Conservation (phyloP, 2,888 invertebrate genomes). For the Xylocampa areola region DNA sequence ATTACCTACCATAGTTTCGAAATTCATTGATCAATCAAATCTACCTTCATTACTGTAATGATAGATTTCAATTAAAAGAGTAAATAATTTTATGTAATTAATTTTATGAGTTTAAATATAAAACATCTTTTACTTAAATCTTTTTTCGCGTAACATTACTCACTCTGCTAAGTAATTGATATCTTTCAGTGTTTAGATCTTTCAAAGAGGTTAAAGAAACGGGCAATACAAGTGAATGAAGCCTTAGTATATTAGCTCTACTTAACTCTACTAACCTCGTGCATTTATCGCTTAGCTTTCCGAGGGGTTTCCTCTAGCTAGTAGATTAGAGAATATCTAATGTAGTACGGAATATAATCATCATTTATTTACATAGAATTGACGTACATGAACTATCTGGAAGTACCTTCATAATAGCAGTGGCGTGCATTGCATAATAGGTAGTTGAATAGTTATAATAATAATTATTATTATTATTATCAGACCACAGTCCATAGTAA, state of each 20-base stretch:
- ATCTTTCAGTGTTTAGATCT: conserved; percentile 3
- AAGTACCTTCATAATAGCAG: too few species aligned
- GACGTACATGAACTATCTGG: background rate
- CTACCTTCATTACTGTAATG: too few species aligned
- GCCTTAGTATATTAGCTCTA: conserved; percentile 26
- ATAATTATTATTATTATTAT: too few species aligned
- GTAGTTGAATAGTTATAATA: too few species aligned
- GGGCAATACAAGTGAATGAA: conserved; percentile 20
- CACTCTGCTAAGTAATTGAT: conserved; percentile 8
- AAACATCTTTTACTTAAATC: conserved; percentile 1
- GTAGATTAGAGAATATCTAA: conserved; percentile 1
- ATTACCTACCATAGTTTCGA: too few species aligned
- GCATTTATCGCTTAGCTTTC: conserved; percentile 15
- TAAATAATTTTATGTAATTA: too few species aligned
- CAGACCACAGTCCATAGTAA: too few species aligned
- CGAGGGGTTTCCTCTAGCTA: conserved; percentile 7
- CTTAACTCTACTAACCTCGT: conserved; percentile 7
- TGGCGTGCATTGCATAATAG: too few species aligned
- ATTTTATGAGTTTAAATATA: too few species aligned
- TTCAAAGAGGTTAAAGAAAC: conserved; percentile 5
- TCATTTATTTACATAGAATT: background rate
- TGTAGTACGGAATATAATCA: background rate
- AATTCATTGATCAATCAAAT: too few species aligned
- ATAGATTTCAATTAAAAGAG: too few species aligned
- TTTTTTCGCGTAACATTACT: conserved; percentile 1